Percentiles rank a stretch among this genome's conserved stretches.
Evolutionary conservation across 2,888 invertebrate species (phyloP).

Genomic region (Acanthosoma haemorrhoidale): DNA sequence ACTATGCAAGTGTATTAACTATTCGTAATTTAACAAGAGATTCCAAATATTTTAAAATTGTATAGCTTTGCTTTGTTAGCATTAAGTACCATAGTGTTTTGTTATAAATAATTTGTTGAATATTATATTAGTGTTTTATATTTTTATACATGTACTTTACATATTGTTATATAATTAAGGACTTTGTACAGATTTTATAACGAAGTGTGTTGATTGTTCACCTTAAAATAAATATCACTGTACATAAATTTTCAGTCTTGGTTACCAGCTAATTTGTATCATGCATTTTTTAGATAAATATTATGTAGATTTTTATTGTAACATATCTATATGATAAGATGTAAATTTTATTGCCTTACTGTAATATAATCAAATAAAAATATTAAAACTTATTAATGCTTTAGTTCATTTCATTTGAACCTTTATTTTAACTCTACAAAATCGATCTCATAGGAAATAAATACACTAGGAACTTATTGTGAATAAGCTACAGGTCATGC

Average conservation of each 20-base stretch:
- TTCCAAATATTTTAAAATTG: no score
- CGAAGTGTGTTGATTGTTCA: not conserved
- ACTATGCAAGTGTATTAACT: no score
- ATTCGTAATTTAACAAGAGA: no score
- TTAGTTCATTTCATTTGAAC: not conserved
- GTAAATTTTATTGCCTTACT: not conserved
- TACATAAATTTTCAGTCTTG: no score
- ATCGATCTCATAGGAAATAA: no score
- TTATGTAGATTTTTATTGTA: no score
- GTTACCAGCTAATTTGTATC: not conserved
- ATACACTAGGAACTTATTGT: no score
- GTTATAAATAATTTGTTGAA: not conserved
- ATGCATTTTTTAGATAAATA: not conserved
- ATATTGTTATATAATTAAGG: not conserved
- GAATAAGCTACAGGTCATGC: no score
- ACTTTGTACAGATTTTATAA: not conserved
- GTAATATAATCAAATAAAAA: not conserved
- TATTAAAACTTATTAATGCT: not conserved
- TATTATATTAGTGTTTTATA: constrained; percentile 5
- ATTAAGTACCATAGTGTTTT: not conserved
- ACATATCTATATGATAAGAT: not conserved
- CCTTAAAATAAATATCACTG: not conserved
- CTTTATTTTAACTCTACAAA: no score
- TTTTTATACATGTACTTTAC: not conserved
- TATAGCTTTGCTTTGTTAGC: no score